Evolutionary conservation across 2,113 vertebrate species (phyloP), one percentile per base, ranked within the genome.

Genomic region (Spizaetus ornatus): DNA sequence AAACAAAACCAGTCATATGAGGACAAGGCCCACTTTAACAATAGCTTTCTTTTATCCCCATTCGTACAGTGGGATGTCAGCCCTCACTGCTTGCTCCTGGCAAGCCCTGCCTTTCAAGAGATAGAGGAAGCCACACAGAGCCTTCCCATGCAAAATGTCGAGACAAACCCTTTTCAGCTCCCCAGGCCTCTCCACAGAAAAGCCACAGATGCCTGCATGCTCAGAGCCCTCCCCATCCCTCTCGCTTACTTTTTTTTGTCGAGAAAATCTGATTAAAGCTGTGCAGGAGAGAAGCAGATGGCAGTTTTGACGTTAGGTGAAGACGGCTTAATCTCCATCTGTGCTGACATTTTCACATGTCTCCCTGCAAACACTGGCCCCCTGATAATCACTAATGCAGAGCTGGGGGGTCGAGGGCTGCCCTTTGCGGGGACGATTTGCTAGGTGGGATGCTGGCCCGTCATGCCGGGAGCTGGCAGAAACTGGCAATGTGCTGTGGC

Each of bases 281-380:
- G 69, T 50, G 66, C 93, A 58, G 92, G 65, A 91, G 93, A 90
- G 86, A 71, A 95, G 93, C 96, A 97, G 97, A 97, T 97, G 97
- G 97, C 79, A 91, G 84, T 69, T 97, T 94, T 97, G 96, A 97
- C 76, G 47, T 95, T 92, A 95, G 96, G 97, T 93, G 94, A 93
- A 91, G 92, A 97, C 43, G 31, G 88, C 96, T 97, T 97, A 97
- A 97, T 97, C 94, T 97, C 96, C 96, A 97, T 97, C 97, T 97
- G 97, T 58, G 90, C 96, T 97, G 96, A 96, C 93, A 95, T 97
- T 97, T 94, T 50, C 95, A 55, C 78, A 77, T 62, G 62, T 32
- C 88, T 97, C 84, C 90, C 92, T 93, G 94, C 81, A 53, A 79
- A 36, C 2, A 6, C 71, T 25, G 77, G 40, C 53, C 89, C 78